phyloP scores from a whole-genome alignment of 2,113 vertebrate species.

The Rhombomys opimus region DNA sequence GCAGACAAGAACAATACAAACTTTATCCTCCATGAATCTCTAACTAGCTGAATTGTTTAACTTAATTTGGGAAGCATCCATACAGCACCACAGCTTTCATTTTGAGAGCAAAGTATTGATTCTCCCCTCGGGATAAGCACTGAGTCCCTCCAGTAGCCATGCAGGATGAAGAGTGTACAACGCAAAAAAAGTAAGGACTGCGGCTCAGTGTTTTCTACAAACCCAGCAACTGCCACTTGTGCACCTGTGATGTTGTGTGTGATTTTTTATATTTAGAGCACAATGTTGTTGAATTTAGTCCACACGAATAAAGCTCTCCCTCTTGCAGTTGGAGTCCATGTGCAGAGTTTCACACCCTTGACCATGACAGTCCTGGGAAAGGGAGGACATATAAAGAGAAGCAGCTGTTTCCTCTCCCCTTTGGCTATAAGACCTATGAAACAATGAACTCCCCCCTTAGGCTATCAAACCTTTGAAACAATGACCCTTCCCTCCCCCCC shows the following conservation, averaged over 20 bases:
- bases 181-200: neutral
- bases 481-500: no score
- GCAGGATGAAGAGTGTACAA: fast-evolving
- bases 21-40: fast-evolving
- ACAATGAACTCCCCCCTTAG: neutral
- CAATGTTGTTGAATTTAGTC: neutral
- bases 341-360: neutral
- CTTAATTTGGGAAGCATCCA: neutral
- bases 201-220: neutral
- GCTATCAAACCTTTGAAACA: no score
- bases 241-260: neutral
- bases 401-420: neutral
- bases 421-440: neutral
- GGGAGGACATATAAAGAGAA: neutral
- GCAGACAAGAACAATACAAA: no score
- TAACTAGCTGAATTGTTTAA: neutral
- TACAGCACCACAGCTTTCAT: neutral
- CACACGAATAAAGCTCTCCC: neutral
- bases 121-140: neutral
- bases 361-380: no score
- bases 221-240: neutral
- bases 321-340: neutral
- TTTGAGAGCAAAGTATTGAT: neutral
- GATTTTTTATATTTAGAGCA: neutral
- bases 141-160: no score